phyloP scores from a whole-genome alignment of 2,888 invertebrate species.

The Endomychus coccineus region DNA sequence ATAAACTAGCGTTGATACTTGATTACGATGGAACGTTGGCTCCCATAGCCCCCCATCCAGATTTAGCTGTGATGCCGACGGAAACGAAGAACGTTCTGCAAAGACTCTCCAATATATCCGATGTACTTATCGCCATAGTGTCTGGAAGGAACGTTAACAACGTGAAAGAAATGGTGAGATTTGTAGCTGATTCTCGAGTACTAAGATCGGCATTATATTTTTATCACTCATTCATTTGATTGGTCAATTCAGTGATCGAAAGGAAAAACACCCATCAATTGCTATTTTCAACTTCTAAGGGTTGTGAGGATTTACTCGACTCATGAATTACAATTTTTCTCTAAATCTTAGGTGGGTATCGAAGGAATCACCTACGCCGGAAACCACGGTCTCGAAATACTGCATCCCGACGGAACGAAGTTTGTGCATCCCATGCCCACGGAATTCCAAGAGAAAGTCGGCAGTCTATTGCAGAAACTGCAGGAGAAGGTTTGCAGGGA shows the following conservation, averaged over 20 bases:
- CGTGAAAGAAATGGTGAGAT: conserved; percentile 73
- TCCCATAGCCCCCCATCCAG: conserved; percentile 84
- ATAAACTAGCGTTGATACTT: conserved; percentile 73
- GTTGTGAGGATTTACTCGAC: no score
- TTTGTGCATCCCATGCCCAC: conserved; percentile 88
- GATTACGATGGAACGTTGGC: conserved; percentile 88
- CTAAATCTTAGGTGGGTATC: conserved; percentile 62
- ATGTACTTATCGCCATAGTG: conserved; percentile 80
- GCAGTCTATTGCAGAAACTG: conserved; percentile 64
- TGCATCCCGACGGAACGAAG: conserved; percentile 84
- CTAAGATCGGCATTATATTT: no score
- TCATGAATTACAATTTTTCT: no score
- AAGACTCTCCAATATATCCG: conserved; percentile 74
- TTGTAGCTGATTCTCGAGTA: no score
- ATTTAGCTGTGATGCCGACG: conserved; percentile 74
- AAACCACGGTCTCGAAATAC: conserved; percentile 80
- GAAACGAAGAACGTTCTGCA: conserved; percentile 80
- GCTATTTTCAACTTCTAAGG: no score
- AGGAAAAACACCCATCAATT: no score
- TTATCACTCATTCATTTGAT: no score
- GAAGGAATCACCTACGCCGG: conserved; percentile 88
- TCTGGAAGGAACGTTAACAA: conserved; percentile 83
- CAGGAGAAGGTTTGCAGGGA: conserved; percentile 81
- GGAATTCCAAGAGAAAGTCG: conserved; percentile 74
- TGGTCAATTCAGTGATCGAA: no score